These are phyloP conservation scores for Argyrosomus japonicus DNA, from an alignment of 2,113 vertebrate genomes.

Conservation along the genomic window DNA sequence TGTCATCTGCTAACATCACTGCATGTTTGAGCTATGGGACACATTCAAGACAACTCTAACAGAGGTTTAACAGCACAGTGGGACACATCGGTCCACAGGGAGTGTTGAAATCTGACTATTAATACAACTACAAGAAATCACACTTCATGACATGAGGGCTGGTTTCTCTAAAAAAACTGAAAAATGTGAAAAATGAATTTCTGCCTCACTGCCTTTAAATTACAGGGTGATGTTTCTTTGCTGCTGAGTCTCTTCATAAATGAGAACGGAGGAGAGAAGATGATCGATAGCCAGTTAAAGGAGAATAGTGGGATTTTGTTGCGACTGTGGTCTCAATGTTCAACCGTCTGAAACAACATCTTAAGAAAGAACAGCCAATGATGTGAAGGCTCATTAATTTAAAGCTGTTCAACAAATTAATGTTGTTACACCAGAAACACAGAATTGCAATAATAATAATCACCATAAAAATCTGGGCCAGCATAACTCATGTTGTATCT, in stretches of 20 bases:
- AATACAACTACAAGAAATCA: no score
- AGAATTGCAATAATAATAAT: neutral
- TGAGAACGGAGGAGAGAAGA: neutral
- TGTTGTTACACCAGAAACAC: neutral
- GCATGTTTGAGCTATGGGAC: no score
- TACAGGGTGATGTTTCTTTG: neutral
- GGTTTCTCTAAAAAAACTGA: neutral
- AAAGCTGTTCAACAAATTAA: slow-evolving; percentile 1
- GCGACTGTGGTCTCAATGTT: slow-evolving; percentile 20
- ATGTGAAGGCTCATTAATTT: neutral
- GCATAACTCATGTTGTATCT: no score
- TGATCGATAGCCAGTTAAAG: neutral
- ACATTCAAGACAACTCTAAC: no score
- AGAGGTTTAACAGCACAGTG: no score
- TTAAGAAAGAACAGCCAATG: neutral
- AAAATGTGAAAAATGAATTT: neutral
- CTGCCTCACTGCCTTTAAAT: neutral
- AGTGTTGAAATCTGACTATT: no score
- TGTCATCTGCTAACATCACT: no score
- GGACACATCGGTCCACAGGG: no score
- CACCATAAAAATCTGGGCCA: neutral
- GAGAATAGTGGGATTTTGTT: neutral
- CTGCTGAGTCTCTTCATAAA: neutral
- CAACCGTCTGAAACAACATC: neutral
- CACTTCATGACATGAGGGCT: neutral